Evolutionary conservation across 2,888 invertebrate genomes (phyloP), one percentile per base, ranked within the genome.

Genomic region (Oscheius sp.): DNA sequence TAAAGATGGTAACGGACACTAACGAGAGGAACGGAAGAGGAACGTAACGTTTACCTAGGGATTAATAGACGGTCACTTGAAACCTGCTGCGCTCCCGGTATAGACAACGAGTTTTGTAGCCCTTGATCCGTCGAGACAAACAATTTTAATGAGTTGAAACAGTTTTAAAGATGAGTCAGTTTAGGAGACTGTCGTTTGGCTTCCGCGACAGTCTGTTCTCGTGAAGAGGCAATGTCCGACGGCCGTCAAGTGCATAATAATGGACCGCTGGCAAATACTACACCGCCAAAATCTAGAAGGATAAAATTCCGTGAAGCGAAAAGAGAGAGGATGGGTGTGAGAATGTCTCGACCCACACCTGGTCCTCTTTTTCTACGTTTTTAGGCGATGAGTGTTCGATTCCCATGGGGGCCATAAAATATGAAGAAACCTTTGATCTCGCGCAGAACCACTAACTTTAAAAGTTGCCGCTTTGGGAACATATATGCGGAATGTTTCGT

Each of bases 61-160:
- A 61, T 61, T 61, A 61, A 61, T 61, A 61, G 42, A 45, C 61
- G 61, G 45, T 42, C 61, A 61, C 42, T 61, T 61, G 61, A 61
- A 61, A 61, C 61, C 61, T 45, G 61, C 61, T 61, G 27, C 27
- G 29, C 61, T 61, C 61, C 31, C 61, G 61, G n/a, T 29, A 12
- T 17, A 17, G 17, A 61, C 45, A 61, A 61, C 61, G 31, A 61
- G 61, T 61, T 42, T 61, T 20, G 50, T 20, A 29, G 29, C n/a
- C 23, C 31, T n/a, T 61, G 12, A 42, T 42, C 42, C 61, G 55
- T 39, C 31, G 25, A 31, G 45, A 42, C 45, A 25, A 42, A 29
- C 45, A 34, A 4, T 20, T 42, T 34, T 34, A 33, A 20, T 55
- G 12, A n/a, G 55, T 12, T 23, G 34, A 20, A 15, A 23, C 15